A percentile compares a stretch with the other conserved stretches of the same genome.
Evolutionary conservation across 2,113 vertebrate genomes (phyloP).

Genomic region (Rhipidura dahli): DNA sequence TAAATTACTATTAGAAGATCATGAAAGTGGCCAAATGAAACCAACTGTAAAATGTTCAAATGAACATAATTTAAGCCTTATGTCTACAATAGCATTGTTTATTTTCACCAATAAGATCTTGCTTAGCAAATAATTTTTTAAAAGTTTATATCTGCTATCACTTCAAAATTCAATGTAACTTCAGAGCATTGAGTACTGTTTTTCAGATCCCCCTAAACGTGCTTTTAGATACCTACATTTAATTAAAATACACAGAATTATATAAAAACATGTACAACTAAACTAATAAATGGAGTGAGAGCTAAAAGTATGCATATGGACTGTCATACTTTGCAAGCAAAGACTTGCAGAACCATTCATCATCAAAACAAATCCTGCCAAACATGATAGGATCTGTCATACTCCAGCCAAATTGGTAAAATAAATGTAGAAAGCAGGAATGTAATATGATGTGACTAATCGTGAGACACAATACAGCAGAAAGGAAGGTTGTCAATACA

Average conservation of each 20-base stretch:
- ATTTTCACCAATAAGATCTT: neutral
- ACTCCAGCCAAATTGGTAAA: slow-evolving; percentile 43
- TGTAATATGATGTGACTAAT: slow-evolving; percentile 49
- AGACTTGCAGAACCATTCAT: slow-evolving; percentile 48
- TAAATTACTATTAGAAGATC: neutral
- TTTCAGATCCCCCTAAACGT: neutral
- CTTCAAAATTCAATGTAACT: neutral
- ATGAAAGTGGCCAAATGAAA: neutral
- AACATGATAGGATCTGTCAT: slow-evolving; percentile 49
- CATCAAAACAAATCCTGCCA: slow-evolving; percentile 62
- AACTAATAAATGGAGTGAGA: slow-evolving; percentile 46
- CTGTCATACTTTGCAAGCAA: slow-evolving; percentile 56
- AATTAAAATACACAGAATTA: slow-evolving; percentile 2
- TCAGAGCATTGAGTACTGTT: neutral
- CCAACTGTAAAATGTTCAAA: neutral
- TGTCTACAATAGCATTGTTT: neutral
- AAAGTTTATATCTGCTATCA: neutral
- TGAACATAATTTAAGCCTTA: neutral
- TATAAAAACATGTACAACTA: neutral
- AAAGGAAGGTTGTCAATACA: neutral
- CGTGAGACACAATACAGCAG: neutral
- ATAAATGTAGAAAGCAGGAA: slow-evolving; percentile 45
- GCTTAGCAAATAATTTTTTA: neutral
- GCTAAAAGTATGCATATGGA: slow-evolving; percentile 42
- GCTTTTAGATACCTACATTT: neutral